phyloP scores from a whole-genome alignment of 2,113 vertebrate species.

The Anhinga rufa region DNA sequence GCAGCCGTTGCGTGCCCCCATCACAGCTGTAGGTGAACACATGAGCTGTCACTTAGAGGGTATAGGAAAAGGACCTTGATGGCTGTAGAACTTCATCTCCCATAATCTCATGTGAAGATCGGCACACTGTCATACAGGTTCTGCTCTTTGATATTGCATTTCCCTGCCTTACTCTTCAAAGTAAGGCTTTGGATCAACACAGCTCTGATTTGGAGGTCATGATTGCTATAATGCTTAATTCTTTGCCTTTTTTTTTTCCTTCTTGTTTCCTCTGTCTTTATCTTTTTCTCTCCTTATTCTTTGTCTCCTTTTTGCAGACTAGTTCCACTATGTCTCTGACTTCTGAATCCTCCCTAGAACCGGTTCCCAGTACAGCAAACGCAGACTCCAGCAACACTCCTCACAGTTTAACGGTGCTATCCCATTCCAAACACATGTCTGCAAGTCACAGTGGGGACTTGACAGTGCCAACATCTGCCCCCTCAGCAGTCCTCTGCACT shows the following conservation, averaged over 20 bases:
- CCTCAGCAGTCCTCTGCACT: slow-evolving; percentile 65
- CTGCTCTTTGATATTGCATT: background rate
- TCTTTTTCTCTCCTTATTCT: slow-evolving; percentile 37
- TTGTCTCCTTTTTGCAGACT: slow-evolving; percentile 78
- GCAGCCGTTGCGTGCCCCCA: accelerated
- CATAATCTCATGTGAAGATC: background rate
- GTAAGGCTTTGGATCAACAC: background rate
- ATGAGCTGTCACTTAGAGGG: background rate
- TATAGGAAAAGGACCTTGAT: background rate
- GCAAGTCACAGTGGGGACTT: slow-evolving; percentile 8
- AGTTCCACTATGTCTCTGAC: slow-evolving; percentile 79
- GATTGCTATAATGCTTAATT: background rate
- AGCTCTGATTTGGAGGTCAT: background rate
- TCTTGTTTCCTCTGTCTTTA: slow-evolving; percentile 31
- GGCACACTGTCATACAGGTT: background rate
- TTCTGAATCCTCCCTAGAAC: slow-evolving; percentile 72
- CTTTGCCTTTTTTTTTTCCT: background rate
- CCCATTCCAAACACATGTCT: background rate
- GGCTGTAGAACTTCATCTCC: background rate
- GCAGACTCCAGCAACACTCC: slow-evolving; percentile 20
- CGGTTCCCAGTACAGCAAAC: slow-evolving; percentile 19
- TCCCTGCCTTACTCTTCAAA: background rate
- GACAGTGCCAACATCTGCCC: background rate
- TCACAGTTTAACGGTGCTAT: background rate
- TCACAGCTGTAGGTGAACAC: background rate